Evolutionary conservation across 2,113 vertebrate species (phyloP), one percentile per base, ranked within the genome.

Genomic region (Pachycephala philippinensis): DNA sequence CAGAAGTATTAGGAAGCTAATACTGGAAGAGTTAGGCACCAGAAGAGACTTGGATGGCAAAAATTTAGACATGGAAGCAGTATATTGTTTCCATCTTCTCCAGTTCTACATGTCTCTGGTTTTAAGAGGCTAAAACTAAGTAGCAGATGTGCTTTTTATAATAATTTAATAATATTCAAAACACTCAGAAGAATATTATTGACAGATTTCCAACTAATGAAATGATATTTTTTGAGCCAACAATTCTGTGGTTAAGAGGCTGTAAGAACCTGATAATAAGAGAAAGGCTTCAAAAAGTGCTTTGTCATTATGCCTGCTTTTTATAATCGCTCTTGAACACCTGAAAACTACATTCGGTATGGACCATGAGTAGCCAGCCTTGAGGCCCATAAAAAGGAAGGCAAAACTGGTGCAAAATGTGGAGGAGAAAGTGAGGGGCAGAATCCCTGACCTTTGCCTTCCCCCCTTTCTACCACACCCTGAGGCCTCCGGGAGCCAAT

Each of bases 401-500:
- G 39, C 0, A 0, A 53, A 61, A 53, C 16, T 7, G 37, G 21
- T 37, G 21, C 39, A 44, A 61, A 53, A 44, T 1, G 0, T 27
- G 39, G 26, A 71, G 17, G 8, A 17, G 17, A 72, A 63, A 27
- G 11, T 1, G 2, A 71, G 16, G 37, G 4, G 8, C 39, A 53
- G 33, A 45, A 27, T 44, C 16, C 9, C 16, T 5, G 27, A 84
- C 27, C 11, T 42, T 70, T 0, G 0, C 37, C 10, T 52, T 35
- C 5, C 10, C 5, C 13, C 10, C 4, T 10, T 24, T 15, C 56
- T n/a, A n/a, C n/a, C n/a, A n/a, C n/a, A 11, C 15, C 45, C 30
- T 15, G 37, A 35, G 37, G 13, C 3, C 9, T 18, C 31, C 0
- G 0, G 24, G 45, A 52, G 8, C 20, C 0, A 1, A 24, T 3